These are phyloP conservation scores for Drosophila rufa DNA, from an alignment of 1,140 invertebrate species.

Conservation along the genomic window DNA sequence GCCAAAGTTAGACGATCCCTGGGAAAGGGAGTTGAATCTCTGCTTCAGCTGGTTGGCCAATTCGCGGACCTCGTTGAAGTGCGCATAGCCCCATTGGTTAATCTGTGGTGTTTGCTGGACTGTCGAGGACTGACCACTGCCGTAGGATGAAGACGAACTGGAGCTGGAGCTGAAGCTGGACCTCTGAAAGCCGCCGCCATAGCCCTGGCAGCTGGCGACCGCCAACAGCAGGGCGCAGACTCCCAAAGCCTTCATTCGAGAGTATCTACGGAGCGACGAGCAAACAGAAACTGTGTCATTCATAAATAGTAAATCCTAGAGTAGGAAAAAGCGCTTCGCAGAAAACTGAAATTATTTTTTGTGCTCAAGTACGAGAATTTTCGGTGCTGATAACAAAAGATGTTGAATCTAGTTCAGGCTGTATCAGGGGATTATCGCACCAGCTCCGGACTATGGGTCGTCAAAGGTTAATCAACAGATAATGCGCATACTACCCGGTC, in stretches of 20 bases:
- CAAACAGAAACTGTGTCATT: constrained; percentile 62
- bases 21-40: constrained; percentile 69
- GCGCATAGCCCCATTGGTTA: constrained; percentile 61
- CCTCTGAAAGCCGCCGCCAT: constrained; percentile 30
- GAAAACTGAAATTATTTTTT: constrained; percentile 20
- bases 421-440: constrained; percentile 56
- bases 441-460: constrained; percentile 39
- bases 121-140: constrained; percentile 26
- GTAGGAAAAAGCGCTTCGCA: constrained; percentile 3
- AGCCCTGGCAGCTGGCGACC: constrained; percentile 50
- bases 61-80: constrained; percentile 67
- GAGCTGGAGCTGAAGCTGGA: constrained; percentile 49
- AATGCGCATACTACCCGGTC: constrained; percentile 23
- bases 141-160: constrained; percentile 55
- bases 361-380: constrained; percentile 23
- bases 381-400: constrained; percentile 50
- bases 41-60: constrained; percentile 71
- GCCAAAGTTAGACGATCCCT: constrained; percentile 42
- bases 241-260: constrained; percentile 58
- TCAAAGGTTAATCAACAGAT: constrained; percentile 62
- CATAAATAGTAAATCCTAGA: constrained; percentile 40
- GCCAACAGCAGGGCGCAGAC: constrained; percentile 59
- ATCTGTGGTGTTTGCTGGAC: constrained; percentile 33
- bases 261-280: constrained; percentile 26
- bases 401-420: constrained; percentile 69